phyloP scores from a whole-genome alignment of 2,888 invertebrate species.

The Melanostoma scalare region DNA sequence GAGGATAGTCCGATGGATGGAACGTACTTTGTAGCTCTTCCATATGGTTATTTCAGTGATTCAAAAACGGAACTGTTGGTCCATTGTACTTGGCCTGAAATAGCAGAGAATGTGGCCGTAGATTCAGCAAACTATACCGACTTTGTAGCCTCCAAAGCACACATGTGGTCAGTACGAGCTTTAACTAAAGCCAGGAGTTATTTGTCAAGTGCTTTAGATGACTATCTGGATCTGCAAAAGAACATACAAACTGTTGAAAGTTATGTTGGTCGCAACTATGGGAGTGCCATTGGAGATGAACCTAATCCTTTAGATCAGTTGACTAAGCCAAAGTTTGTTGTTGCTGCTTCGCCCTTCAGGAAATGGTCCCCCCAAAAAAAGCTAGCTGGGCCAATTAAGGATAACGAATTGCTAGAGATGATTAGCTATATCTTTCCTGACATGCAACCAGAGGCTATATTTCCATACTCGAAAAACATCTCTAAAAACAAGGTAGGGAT shows the following conservation, averaged over 20 bases:
- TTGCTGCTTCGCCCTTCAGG: constrained; percentile 30
- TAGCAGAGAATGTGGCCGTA: constrained; percentile 92
- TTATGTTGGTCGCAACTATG: constrained; percentile 79
- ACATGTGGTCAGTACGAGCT: constrained; percentile 89
- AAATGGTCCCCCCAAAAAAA: constrained; percentile 79
- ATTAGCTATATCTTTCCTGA: constrained; percentile 94
- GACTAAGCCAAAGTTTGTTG: constrained; percentile 87
- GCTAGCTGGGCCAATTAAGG: constrained; percentile 90
- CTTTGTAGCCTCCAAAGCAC: constrained; percentile 91
- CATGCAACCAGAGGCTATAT: constrained; percentile 86
- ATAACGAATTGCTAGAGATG: constrained; percentile 89
- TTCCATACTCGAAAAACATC: constrained; percentile 83
- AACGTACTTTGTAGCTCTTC: constrained; percentile 84
- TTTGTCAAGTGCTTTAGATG: constrained; percentile 88
- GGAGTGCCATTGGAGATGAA: constrained; percentile 83
- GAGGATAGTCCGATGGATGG: constrained; percentile 77
- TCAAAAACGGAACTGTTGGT: constrained; percentile 90
- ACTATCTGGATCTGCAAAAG: constrained; percentile 87
- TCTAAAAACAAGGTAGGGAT: constrained; percentile 82
- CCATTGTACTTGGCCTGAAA: constrained; percentile 92
- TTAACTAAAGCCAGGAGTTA: constrained; percentile 88
- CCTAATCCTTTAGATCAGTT: constrained; percentile 87
- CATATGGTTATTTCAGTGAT: constrained; percentile 93
- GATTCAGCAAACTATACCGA: constrained; percentile 95
- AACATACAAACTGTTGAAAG: constrained; percentile 76